Base-by-base conservation (phyloP, 2,888 invertebrate species). In the Xestia ashworthii region DNA sequence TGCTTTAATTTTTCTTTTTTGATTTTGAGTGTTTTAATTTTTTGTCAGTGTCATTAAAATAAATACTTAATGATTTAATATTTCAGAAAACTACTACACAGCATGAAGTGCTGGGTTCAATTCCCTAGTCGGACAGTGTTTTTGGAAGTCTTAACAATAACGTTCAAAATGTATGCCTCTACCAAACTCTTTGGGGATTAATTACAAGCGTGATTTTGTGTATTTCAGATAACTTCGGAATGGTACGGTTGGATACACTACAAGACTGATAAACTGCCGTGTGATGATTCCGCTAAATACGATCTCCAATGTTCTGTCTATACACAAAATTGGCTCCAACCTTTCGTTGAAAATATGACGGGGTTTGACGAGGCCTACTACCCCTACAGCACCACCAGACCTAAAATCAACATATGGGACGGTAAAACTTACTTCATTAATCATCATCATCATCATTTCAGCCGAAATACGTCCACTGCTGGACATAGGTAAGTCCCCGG, bases 241-340 rank as follows among this genome's bases (percentile, higher is more conserved):
- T 99, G 99, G 99, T 99, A 93, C 93, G 99, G 99, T 50, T 99
- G 99, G 99, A 97, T 99, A 90, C 99, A 99, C 94, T 98, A 99
- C 95, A 99, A 99, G 94, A 97, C 97, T 1, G 97, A 97, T 81
- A 87, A 87, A 2, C 81, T 94, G 3, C 96, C 96, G 3, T 82
- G 81, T 69, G 91, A 94, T 67, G 95, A 96, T 82, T 81, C 84
- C 66, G 94, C 94, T 32, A 96, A 96, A 89, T 84, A 88, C 58
- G 76, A 80, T 25, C 82, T 96, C 0, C 87, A 85, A 69, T 89
- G 90, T 78, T 93, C 93, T 79, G 76, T 82, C 19, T 91, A 86
- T 86, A 87, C 87, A 48, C 88, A 90, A 6, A 79, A 78, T 46
- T 96, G 96, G 96, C 87, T 96, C 58, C 88, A 88, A 55, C 93